These are phyloP conservation scores for Denticeps clupeoides DNA, from an alignment of 2,797 vertebrate species.

Conservation along the genomic window DNA sequence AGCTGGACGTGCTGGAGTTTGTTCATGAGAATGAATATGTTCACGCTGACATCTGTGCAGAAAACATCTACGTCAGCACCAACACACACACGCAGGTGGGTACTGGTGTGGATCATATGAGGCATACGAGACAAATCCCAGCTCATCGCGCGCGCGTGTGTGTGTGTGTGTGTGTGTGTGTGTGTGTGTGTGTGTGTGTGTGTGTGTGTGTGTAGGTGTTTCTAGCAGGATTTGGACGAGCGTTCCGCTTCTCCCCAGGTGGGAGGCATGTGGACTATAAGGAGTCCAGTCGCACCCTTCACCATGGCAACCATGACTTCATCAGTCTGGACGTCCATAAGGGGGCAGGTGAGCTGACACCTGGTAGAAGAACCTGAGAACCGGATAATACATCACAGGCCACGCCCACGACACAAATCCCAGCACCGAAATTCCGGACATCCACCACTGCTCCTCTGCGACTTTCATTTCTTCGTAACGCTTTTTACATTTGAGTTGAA, in stretches of 20 bases:
- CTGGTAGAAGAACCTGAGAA: background rate
- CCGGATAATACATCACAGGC: background rate
- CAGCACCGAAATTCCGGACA: background rate
- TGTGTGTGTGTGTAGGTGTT: conserved; percentile 57
- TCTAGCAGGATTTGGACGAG: conserved; percentile 71
- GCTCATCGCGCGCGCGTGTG: background rate
- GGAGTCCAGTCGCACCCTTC: conserved; percentile 68
- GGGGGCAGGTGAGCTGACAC: conserved; percentile 65
- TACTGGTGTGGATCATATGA: background rate
- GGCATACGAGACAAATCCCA: background rate
- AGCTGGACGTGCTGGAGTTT: conserved; percentile 84
- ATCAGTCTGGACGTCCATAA: conserved; percentile 83
- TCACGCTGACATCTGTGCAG: conserved; percentile 76
- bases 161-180: background rate
- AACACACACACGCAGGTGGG: conserved; percentile 62
- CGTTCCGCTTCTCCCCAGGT: conserved; percentile 77
- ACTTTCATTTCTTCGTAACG: no score
- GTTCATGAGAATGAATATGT: conserved; percentile 87
- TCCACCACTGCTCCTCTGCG: background rate
- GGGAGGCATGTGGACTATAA: conserved; percentile 71
- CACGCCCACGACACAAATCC: no score
- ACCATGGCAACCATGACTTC: conserved; percentile 74
- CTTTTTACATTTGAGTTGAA: no score
- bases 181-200: background rate
- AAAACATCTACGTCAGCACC: conserved; percentile 72